A percentile compares a stretch with the other conserved stretches of the same genome.
Evolutionary conservation across 2,113 vertebrate species (phyloP).

Genomic region (Rhynchomys soricoides): DNA sequence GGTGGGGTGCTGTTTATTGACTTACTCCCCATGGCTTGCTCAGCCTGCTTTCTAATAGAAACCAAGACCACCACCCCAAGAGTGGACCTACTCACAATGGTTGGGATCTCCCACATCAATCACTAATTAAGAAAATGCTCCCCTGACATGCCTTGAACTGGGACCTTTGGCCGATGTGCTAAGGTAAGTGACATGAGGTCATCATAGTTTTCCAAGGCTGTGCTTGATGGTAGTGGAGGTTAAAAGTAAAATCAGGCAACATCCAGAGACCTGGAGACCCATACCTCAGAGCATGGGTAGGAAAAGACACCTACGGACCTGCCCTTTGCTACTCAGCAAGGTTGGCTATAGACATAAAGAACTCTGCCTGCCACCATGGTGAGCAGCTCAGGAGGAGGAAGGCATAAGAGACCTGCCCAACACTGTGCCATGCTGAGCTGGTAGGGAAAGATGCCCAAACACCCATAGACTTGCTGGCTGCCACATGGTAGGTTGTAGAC

Average conservation of each 20-base stretch:
- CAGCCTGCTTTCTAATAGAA: background rate
- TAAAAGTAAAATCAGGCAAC: background rate
- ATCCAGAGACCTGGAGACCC: background rate
- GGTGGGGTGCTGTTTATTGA: background rate
- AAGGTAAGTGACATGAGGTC: background rate
- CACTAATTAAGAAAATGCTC: background rate
- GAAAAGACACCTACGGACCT: background rate
- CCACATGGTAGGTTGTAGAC: background rate
- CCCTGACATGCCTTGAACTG: background rate
- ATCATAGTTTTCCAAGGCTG: background rate
- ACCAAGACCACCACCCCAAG: background rate
- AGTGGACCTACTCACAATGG: background rate
- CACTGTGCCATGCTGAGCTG: background rate
- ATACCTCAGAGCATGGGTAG: rapidly evolving
- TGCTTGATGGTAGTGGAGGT: background rate
- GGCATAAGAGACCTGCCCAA: background rate
- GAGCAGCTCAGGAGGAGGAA: background rate
- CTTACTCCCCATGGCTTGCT: too few relatives aligned
- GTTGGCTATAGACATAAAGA: background rate
- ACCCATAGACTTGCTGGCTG: background rate
- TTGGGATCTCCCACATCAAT: background rate
- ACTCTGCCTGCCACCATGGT: background rate
- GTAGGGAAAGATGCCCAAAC: background rate
- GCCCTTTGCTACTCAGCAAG: background rate
- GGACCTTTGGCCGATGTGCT: background rate